These are phyloP conservation scores for Caradrina kadenii DNA, from an alignment of 2,888 invertebrate genomes.

Conservation along the genomic window DNA sequence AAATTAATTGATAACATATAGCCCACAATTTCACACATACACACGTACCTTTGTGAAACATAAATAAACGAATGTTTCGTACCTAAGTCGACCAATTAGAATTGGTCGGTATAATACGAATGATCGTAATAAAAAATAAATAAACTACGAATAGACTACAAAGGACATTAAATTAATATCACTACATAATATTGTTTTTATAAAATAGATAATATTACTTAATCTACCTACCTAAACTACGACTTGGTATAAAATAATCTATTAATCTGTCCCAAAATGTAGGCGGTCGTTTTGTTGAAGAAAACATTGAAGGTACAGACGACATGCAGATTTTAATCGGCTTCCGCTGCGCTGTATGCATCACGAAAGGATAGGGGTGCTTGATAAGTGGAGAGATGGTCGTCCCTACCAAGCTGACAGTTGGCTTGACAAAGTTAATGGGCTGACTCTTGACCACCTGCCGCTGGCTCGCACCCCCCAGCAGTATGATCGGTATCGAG, in stretches of 20 bases:
- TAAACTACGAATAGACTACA: neutral
- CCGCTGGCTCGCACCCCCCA: slow-evolving; percentile 81
- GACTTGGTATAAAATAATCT: slow-evolving; percentile 79
- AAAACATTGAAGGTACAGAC: slow-evolving; percentile 69
- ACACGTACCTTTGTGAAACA: neutral
- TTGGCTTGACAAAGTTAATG: slow-evolving; percentile 74
- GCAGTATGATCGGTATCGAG: slow-evolving; percentile 78
- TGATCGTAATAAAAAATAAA: neutral
- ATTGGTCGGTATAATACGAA: neutral
- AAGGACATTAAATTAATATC: slow-evolving; percentile 54
- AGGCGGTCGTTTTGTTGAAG: slow-evolving; percentile 73
- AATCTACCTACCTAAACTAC: slow-evolving; percentile 62
- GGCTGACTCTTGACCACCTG: slow-evolving; percentile 77
- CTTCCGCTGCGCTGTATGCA: slow-evolving; percentile 72
- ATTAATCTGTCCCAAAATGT: slow-evolving; percentile 80
- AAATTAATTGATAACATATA: slow-evolving; percentile 16
- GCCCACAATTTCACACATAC: neutral
- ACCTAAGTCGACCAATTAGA: neutral
- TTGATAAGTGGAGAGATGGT: slow-evolving; percentile 79
- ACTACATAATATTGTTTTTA: slow-evolving; percentile 37
- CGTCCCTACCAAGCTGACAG: slow-evolving; percentile 81
- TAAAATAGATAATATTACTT: slow-evolving; percentile 32
- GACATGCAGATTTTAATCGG: slow-evolving; percentile 83
- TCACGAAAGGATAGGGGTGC: slow-evolving; percentile 85
- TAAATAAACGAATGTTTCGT: neutral